Base-by-base conservation (phyloP, 2,113 vertebrate species). In the Ardeotis arabs region DNA sequence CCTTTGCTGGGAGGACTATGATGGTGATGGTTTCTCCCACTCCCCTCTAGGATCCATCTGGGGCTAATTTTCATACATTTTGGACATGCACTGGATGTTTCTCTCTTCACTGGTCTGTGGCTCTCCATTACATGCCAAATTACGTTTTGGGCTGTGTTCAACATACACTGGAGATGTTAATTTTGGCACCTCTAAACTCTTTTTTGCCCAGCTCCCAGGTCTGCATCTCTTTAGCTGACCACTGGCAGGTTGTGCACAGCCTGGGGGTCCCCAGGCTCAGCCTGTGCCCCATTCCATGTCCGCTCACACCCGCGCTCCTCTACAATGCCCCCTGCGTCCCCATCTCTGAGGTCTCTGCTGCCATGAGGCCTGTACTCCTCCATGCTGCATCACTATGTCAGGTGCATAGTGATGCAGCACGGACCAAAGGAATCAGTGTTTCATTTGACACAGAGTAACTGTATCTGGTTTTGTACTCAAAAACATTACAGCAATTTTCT, bases 101-200 rank as follows among this genome's bases (percentile, higher is more conserved):
- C 45, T 47, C 50, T 78, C 39, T 19, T n/a, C 44, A 72, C 14
- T 28, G 19, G 16, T 14, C 66, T 79, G 58, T 28, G 23, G 37
- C 17, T 90, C 64, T 44, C 41, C 41, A 44, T 28, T 33, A 72
- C 27, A 28, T 11, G 31, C 41, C 44, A 19, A 19, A 64, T 45
- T 58, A 78, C 22, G 12, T 37, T 14, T 50, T 4, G 7, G 44
- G 37, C 8, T 1, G 1, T 6, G 37, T 58, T 72, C 66, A 35
- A 31, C 21, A 28, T 13, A 14, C 9, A 27, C 3, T 12, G 25
- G 41, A 33, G 4, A 7, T 1, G 0, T 41, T 67, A 12, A 60
- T 62, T 53, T 16, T 45, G 37, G 62, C 8, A 39, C 13, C n/a
- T 29, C 39, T 29, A 62, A 68, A n/a, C 14, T 6, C n/a, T n/a